Base-by-base conservation (phyloP, 2,888 invertebrate species). In the Perithous albicinctus region DNA sequence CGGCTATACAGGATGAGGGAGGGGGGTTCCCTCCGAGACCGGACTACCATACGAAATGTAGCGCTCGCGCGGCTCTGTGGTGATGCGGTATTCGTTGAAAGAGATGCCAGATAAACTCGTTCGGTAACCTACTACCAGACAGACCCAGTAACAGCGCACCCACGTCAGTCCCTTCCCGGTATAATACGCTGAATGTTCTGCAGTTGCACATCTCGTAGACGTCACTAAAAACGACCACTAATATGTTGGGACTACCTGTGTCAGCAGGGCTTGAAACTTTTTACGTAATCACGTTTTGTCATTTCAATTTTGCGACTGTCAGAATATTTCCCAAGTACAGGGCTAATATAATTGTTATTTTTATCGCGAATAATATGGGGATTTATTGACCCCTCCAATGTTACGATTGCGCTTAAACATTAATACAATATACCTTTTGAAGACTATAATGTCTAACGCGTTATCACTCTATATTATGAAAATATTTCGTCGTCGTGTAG, bases 41-140 rank as follows among this genome's bases (percentile, higher is more conserved):
- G 3, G 23, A 48, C 43, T 15, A 23, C 43, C 64, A 69, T 46
- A 61, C 61, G 56, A 75, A 75, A 75, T 66, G 56, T 43, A 74
- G 43, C 61, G 79, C 51, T 10, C 35, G 72, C n/a, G 32, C 10
- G 29, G 29, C 59, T 69, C 38, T 23, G 23, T 64, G 23, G n/a
- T n/a, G 29, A 70, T 26, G 51, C 63, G 41, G 73, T 56, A 66
- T 76, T 61, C 64, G 61, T n/a, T 80, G 64, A 75, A 75, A 75
- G 73, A 80, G 80, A 77, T 77, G 67, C 67, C 77, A 64, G 80
- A 77, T 80, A 80, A 80, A 80, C 80, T 77, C 43, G 77, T 80
- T 80, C 54, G 77, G 51, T 77, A 73, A 73, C 73, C 64, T 48
- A 67, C 61, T 51, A 48, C 61, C 76, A 51, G 69, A 73, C 51